Percentiles rank a stretch among this genome's conserved stretches.
These are phyloP conservation scores for Hyppa rectilinea DNA, from an alignment of 2,888 invertebrate species.

Conservation along the genomic window DNA sequence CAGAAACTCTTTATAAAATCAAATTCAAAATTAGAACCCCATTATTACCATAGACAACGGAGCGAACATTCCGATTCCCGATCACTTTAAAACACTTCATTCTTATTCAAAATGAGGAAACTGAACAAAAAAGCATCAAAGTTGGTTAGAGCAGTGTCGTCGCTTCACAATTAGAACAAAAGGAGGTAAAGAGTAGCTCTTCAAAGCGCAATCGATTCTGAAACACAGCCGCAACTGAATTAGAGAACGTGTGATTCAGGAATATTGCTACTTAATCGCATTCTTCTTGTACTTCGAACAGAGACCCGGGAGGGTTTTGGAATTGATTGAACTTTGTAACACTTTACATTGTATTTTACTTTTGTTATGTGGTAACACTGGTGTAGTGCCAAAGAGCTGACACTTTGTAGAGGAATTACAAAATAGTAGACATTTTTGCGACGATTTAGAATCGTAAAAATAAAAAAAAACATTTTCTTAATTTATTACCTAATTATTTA, in stretches of 20 bases:
- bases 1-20: background rate
- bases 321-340: slow-evolving; percentile 7
- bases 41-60: slow-evolving; percentile 22
- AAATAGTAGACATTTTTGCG: background rate
- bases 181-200: slow-evolving; percentile 77
- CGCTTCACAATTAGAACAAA: slow-evolving; percentile 81
- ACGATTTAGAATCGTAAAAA: background rate
- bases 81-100: slow-evolving; percentile 59
- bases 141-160: slow-evolving; percentile 64
- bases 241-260: slow-evolving; percentile 62
- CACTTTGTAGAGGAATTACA: background rate
- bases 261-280: slow-evolving; percentile 61
- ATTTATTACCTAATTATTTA: background rate
- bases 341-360: background rate
- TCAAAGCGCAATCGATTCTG: slow-evolving; percentile 74
- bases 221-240: slow-evolving; percentile 67
- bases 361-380: slow-evolving; percentile 8
- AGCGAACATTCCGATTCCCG: slow-evolving; percentile 46
- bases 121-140: slow-evolving; percentile 61
- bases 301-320: background rate
- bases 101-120: slow-evolving; percentile 64
- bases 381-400: slow-evolving; percentile 1
- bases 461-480: background rate
- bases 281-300: slow-evolving; percentile 39
- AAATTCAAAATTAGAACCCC: slow-evolving; percentile 16